These are phyloP conservation scores for Muraenolepis orangiensis DNA, from an alignment of 2,797 vertebrate species.

Conservation along the genomic window DNA sequence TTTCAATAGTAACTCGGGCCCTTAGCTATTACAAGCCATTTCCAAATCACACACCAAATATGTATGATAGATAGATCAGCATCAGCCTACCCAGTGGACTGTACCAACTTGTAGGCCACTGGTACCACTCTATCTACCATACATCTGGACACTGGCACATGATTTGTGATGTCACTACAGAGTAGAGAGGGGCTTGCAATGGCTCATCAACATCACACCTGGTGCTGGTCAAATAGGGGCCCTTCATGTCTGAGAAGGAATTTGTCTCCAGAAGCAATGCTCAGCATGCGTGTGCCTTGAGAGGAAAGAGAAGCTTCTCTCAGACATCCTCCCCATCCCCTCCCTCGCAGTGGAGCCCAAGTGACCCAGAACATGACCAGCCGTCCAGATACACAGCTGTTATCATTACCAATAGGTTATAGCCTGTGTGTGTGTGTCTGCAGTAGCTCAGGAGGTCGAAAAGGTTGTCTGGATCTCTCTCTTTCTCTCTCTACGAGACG, in stretches of 20 bases:
- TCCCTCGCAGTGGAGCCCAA: slow-evolving; percentile 24
- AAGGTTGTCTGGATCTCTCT: no score
- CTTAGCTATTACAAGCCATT: no score
- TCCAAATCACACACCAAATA: neutral
- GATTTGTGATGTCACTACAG: neutral
- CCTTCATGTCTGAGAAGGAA: slow-evolving; percentile 24
- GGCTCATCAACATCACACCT: neutral
- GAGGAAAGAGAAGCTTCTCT: slow-evolving; percentile 24
- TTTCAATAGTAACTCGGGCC: no score
- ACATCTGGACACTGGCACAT: neutral
- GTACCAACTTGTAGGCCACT: neutral
- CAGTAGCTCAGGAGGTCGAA: no score
- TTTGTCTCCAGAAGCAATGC: slow-evolving; percentile 53
- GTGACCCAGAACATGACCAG: neutral
- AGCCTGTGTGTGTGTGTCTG: no score
- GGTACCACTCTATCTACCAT: no score
- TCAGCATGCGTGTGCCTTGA: slow-evolving; percentile 51
- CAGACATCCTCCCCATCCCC: slow-evolving; percentile 28
- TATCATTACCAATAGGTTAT: neutral
- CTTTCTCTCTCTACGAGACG: no score
- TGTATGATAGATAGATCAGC: neutral
- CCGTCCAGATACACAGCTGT: neutral
- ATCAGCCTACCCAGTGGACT: neutral
- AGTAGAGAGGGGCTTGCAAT: neutral
- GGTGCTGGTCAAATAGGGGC: slow-evolving; percentile 29